phyloP scores from a whole-genome alignment of 2,888 invertebrate genomes.

The Callimorpha dominula region DNA sequence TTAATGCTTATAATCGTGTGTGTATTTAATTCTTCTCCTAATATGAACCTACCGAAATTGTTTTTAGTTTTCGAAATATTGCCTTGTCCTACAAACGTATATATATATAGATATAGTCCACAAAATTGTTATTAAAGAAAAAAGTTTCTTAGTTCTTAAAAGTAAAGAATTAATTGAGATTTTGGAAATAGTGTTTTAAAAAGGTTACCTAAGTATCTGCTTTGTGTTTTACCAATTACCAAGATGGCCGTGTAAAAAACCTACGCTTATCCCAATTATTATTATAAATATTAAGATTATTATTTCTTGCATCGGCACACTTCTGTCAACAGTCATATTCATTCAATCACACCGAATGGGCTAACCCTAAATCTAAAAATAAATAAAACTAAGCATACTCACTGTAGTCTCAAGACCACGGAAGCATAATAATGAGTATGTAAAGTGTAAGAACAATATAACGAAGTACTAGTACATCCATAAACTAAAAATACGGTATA shows the following conservation, averaged over 20 bases:
- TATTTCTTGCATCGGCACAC: not conserved
- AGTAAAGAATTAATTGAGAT: not conserved
- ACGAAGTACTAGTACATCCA: not conserved
- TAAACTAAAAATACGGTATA: not conserved
- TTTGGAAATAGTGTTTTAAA: too few species aligned
- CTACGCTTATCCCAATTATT: not conserved
- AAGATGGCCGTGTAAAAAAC: not conserved
- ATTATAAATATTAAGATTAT: not conserved
- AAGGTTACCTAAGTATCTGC: too few species aligned
- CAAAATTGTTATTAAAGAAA: not conserved
- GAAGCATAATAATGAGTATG: not conserved
- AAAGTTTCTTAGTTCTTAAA: too few species aligned
- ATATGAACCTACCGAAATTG: too few species aligned
- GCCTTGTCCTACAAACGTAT: not conserved
- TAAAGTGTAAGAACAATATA: not conserved
- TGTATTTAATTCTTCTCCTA: too few species aligned
- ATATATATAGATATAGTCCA: not conserved
- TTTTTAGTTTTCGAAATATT: too few species aligned
- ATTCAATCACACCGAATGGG: too few species aligned
- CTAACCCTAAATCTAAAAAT: not conserved
- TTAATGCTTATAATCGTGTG: not conserved
- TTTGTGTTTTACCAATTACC: not conserved
- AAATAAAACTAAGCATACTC: not conserved
- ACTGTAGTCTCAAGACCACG: not conserved
- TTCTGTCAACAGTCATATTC: not conserved